Evolutionary conservation across 2,888 invertebrate species (phyloP).

Genomic region (Acrobasis consociella): DNA sequence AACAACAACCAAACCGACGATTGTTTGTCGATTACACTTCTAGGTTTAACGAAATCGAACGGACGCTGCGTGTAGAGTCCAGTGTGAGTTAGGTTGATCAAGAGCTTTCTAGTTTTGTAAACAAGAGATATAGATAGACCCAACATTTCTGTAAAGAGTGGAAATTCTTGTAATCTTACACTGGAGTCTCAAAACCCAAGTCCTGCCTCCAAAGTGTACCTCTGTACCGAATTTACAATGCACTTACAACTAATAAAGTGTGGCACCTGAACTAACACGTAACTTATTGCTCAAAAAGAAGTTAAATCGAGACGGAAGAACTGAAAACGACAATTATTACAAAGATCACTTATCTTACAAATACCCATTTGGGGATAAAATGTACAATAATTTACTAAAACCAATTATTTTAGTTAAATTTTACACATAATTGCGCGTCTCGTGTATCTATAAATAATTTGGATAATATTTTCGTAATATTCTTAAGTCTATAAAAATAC

Average conservation of each 20-base stretch:
- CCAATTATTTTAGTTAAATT: constrained; percentile 46
- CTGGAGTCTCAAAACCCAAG: not conserved
- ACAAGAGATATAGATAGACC: not conserved
- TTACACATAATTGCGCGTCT: constrained; percentile 61
- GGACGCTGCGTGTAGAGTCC: constrained; percentile 31
- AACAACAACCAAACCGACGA: constrained; percentile 71
- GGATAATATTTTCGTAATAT: constrained; percentile 64
- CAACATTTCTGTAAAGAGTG: not conserved
- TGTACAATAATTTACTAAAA: constrained; percentile 58
- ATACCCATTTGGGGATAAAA: constrained; percentile 38
- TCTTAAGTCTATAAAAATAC: constrained; percentile 80
- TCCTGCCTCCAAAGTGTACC: constrained; percentile 17
- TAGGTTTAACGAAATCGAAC: constrained; percentile 57
- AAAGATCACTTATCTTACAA: constrained; percentile 38
- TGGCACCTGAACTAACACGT: constrained; percentile 57
- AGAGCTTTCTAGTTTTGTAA: not conserved
- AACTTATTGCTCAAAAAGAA: constrained; percentile 53
- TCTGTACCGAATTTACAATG: constrained; percentile 46
- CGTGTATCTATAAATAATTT: constrained; percentile 69
- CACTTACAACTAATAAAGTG: constrained; percentile 52
- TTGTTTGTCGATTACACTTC: constrained; percentile 48
- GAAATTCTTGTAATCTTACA: not conserved
- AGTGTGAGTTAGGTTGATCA: not conserved
- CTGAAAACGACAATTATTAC: constrained; percentile 42
- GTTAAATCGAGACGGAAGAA: constrained; percentile 61